Conservation (phyloP, 2,113 vertebrate genomes). For the Passer domesticus region DNA sequence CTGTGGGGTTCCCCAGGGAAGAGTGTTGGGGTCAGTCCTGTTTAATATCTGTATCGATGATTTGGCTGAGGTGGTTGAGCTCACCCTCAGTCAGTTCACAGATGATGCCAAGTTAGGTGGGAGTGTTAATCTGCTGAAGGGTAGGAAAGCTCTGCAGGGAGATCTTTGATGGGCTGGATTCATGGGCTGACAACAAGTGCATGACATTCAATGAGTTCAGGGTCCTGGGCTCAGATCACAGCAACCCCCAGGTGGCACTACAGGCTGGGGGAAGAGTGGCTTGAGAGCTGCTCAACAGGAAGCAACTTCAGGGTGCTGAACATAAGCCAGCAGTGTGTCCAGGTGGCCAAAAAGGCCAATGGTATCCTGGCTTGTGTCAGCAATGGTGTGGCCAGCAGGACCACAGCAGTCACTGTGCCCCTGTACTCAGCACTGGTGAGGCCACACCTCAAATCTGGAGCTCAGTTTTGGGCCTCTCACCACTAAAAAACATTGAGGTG, state of each 20-base stretch:
- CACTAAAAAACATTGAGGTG: neutral
- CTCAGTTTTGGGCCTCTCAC: neutral
- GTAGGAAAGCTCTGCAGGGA: neutral
- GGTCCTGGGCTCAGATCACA: neutral
- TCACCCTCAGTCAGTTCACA: rapidly evolving
- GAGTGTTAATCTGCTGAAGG: neutral
- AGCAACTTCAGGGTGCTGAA: neutral
- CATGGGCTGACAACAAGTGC: neutral
- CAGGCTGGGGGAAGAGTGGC: neutral
- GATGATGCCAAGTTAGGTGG: rapidly evolving
- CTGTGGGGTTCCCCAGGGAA: neutral
- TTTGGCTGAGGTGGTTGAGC: neutral
- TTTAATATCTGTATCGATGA: rapidly evolving
- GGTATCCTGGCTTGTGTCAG: too few species aligned
- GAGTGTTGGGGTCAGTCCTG: neutral
- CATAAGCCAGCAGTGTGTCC: neutral
- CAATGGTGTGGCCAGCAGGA: neutral
- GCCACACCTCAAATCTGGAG: rapidly evolving
- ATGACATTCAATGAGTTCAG: neutral
- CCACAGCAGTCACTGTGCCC: rapidly evolving
- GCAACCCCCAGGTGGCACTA: too few species aligned
- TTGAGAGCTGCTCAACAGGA: neutral
- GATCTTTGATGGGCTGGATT: neutral
- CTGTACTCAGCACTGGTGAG: neutral
- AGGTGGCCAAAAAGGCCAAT: neutral